phyloP scores from a whole-genome alignment of 2,797 vertebrate species.

The Microctenopoma lineatum region DNA sequence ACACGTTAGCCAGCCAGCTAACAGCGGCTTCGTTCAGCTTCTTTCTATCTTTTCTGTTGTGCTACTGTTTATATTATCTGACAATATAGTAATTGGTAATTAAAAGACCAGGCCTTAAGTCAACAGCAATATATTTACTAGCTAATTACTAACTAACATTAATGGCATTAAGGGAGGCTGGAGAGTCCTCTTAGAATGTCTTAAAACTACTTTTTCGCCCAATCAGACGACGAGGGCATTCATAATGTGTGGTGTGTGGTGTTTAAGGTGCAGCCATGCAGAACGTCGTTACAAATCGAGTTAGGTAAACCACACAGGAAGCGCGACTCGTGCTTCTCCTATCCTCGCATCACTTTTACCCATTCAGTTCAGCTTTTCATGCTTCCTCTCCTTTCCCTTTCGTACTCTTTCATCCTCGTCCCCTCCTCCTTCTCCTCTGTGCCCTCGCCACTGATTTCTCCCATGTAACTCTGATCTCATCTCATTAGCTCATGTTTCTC shows the following conservation, averaged over 20 bases:
- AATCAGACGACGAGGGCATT: too few species aligned
- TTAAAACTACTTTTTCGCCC: too few species aligned
- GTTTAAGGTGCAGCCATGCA: too few species aligned
- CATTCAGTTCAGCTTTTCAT: not conserved
- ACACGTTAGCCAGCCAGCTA: not conserved
- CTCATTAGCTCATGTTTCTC: slow-evolving; percentile 70
- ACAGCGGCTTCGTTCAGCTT: too few species aligned
- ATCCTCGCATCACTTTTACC: too few species aligned
- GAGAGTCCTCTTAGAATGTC: not conserved
- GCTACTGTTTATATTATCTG: too few species aligned
- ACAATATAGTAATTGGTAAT: too few species aligned
- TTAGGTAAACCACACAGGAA: too few species aligned
- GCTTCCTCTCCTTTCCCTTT: not conserved
- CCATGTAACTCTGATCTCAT: slow-evolving; percentile 65
- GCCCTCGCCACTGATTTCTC: slow-evolving; percentile 43
- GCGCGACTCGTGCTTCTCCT: too few species aligned
- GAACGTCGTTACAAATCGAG: too few species aligned
- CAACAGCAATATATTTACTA: too few species aligned
- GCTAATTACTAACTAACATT: not conserved
- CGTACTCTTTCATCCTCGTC: not conserved
- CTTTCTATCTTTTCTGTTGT: not conserved
- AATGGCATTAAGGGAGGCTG: not conserved
- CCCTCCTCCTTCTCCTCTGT: not conserved
- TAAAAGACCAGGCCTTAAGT: not conserved
- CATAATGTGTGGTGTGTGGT: too few species aligned